Percentiles rank a stretch among this genome's conserved stretches.
phyloP scores from a whole-genome alignment of 2,113 vertebrate species.

The Polyodon spathula region DNA sequence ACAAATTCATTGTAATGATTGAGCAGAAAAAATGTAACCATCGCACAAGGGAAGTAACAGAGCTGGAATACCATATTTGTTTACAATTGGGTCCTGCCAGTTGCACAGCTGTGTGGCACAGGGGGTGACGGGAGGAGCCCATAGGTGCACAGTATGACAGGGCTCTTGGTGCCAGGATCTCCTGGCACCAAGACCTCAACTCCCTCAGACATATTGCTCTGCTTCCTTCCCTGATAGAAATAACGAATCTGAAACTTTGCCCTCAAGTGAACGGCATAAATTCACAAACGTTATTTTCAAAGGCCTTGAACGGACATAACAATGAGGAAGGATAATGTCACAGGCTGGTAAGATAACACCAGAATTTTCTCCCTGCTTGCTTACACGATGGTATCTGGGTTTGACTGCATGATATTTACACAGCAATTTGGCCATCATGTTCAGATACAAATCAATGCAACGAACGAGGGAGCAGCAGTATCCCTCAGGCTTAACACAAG shows the following conservation, averaged over 20 bases:
- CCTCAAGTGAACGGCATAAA: constrained; percentile 26
- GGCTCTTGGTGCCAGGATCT: too few species aligned
- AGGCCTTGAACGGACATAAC: constrained; percentile 22
- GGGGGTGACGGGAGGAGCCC: too few species aligned
- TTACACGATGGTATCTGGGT: constrained; percentile 27
- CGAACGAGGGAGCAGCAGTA: constrained; percentile 12
- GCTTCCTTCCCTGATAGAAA: too few species aligned
- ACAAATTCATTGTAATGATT: too few species aligned
- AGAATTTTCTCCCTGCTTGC: constrained; percentile 10
- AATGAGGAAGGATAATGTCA: constrained; percentile 24
- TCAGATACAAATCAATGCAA: constrained; percentile 24
- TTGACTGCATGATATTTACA: constrained; percentile 24
- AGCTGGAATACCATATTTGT: too few species aligned
- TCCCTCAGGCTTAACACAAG: constrained; percentile 22
- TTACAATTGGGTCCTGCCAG: too few species aligned
- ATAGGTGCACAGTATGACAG: too few species aligned
- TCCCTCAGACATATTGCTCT: too few species aligned
- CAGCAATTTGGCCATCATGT: constrained; percentile 14
- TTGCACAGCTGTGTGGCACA: too few species aligned
- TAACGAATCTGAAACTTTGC: neutral
- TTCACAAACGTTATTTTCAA: constrained; percentile 21
- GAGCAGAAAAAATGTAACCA: too few species aligned
- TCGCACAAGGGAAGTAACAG: too few species aligned
- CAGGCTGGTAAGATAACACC: constrained; percentile 5
- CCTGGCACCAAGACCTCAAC: too few species aligned